Conservation (phyloP, 35 echinoderm and acorn worm species). For the Patiria miniata region DNA sequence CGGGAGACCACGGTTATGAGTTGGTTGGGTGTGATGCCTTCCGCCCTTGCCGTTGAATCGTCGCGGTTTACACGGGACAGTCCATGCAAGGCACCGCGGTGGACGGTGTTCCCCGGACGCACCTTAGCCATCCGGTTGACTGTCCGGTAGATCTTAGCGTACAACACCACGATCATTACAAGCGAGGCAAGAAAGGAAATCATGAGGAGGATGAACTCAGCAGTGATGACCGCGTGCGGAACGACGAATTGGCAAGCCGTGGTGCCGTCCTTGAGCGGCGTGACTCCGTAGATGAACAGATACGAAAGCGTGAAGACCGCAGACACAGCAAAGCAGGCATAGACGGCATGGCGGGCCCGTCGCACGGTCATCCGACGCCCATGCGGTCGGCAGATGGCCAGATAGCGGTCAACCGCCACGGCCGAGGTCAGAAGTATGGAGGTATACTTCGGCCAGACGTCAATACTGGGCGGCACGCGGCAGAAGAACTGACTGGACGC, state of each 20-base stretch:
- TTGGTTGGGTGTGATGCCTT: too few species aligned
- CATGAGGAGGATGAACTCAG: not conserved
- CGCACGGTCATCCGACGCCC: not conserved
- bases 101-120: not conserved
- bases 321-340: not conserved
- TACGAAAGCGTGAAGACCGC: not conserved
- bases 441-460: not conserved
- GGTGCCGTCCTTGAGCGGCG: not conserved
- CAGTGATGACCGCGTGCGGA: not conserved
- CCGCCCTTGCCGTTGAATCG: too few species aligned
- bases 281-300: slow-evolving; percentile 1
- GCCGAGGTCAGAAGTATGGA: slow-evolving; percentile 18
- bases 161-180: not conserved
- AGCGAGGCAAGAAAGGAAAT: not conserved
- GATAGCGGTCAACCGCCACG: slow-evolving; percentile 24
- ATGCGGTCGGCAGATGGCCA: slow-evolving; percentile 29
- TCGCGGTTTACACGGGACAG: too few species aligned
- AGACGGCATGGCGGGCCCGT: not conserved
- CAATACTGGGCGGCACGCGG: not conserved
- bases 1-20: too few species aligned
- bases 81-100: too few species aligned
- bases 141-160: not conserved
- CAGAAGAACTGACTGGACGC: slow-evolving; percentile 16
- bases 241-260: not conserved
- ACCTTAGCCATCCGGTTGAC: not conserved